Evolutionary conservation across 2,113 vertebrate species (phyloP), one percentile per base, ranked within the genome.

Genomic region (Lathamus discolor): DNA sequence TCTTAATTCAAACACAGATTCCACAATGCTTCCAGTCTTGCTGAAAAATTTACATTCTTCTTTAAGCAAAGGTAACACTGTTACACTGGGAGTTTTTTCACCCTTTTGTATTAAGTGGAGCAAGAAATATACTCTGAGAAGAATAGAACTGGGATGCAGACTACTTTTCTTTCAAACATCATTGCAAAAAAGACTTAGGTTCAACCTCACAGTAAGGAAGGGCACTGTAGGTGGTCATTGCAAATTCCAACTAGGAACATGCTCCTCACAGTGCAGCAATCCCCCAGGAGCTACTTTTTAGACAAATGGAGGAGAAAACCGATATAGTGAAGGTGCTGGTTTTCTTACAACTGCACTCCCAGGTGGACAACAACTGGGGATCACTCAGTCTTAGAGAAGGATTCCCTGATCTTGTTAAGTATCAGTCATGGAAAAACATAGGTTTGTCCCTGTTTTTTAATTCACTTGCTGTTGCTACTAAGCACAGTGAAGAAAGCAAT

Each of bases 391-490:
- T 74, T 67, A n/a, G 11, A 77, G 27, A 62, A 77, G 51, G 22
- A 67, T 68, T 24, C 64, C 77, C 48, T 18, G 88, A 95, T 85
- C 73, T 75, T 10, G 10, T 88, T 96, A 97, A 95, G 64, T 88
- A 94, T 95, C 91, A 96, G 82, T 54, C 80, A 49, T 79, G 52
- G 86, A 95, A 97, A 96, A 97, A 90, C 0, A 22, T 59, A 39
- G 2, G 4, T 74, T 95, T 83, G 64, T 57, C 57, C 39, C 76
- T 69, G 23, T 19, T 84, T 94, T 97, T 91, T 72, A 43, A 77
- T 83, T 96, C 76, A 44, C 27, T 89, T 63, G 25, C n/a, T 39
- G 12, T 69, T 92, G 64, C 61, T 92, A 49, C 44, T 59, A 8
- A 90, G 52, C 20, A 68, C 16, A 77, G 46, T 37, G 83, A 25